Evolutionary conservation across 2,113 vertebrate species (phyloP), one percentile per base, ranked within the genome.

Genomic region (Syngnathoides biaculeatus): DNA sequence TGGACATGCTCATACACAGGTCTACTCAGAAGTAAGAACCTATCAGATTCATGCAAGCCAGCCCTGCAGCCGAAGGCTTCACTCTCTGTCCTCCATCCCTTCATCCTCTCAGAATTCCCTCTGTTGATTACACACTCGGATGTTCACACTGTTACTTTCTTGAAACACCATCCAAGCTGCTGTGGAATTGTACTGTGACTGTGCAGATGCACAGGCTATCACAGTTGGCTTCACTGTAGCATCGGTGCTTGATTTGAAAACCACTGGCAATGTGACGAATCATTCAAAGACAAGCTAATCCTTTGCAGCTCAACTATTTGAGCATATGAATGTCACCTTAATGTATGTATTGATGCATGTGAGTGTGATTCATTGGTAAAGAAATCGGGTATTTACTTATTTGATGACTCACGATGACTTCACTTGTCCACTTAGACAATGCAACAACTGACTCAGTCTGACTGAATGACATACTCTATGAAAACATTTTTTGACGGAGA

Each of bases 61-160:
- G 75, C 84, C 77, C 83, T 81, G 71, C 84, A 78, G 80, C 80
- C 84, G 73, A 79, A 83, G 84, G 82, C 80, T 86, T 77, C 71
- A 78, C 73, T 70, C 65, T 71, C 71, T 73, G 69, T 62, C 69
- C 59, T 68, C 69, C 74, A 78, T 79, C 79, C 74, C 74, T 81
- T 80, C 74, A 72, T 76, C 69, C 72, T 86, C 75, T 45, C 72
- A 86, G 85, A 84, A 83, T 88, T 88, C 86, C 84, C 86, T 88
- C 73, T 69, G 69, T 85, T 84, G 65, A 80, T 80, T 83, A 83
- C 70, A 79, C 74, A 79, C 75, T 81, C 73, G 30, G 2, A 72
- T 69, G 79, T 85, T 87, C 67, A 76, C 80, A 71, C 71, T 64
- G 74, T 42, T 70, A 77, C 84, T 74, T 84, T 79, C 53, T 67